Base-by-base conservation (phyloP, 2,113 vertebrate species). In the Lophius piscatorius region DNA sequence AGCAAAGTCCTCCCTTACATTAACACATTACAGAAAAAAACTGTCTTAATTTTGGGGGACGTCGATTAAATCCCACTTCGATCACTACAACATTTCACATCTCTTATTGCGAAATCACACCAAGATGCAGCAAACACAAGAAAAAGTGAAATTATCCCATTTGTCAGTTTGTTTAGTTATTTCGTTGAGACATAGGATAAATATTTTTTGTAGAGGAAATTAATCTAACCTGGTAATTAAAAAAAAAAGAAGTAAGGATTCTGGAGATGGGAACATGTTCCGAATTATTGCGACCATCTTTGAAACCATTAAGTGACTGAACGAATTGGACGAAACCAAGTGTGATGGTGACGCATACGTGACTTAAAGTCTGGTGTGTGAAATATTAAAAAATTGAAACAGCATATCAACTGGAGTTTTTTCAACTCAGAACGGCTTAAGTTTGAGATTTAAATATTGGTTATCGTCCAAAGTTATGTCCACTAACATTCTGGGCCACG, bases 291-390 rank as follows among this genome's bases (percentile, higher is more conserved):
- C 16, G 12, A 54, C 13, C n/a, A 33, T 36, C 41, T 22, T 47
- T 49, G n/a, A 24, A n/a, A 33, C 3, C 18, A 35, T 16, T 13
- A 57, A 39, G 28, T 42, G 9, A 50, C 20, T 48, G 11, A 4
- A 22, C 28, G 24, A 56, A 60, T n/a, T 62, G 13, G 51, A 9
- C 41, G 24, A 24, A 39, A 6, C 12, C 29, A 38, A 57, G 54
- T 54, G 4, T 11, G 31, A 68, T 28, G 39, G 31, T 9, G 9
- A 28, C 13, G 49, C 13, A 50, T 58, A 50, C 24, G 54, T 42
- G n/a, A n/a, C n/a, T n/a, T n/a, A n/a, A n/a, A n/a, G n/a, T n/a
- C n/a, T n/a, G n/a, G n/a, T n/a, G n/a, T n/a, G n/a, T n/a, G n/a
- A n/a, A n/a, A n/a, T n/a, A n/a, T n/a, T n/a, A n/a, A n/a, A n/a